Evolutionary conservation across 2,113 vertebrate species (phyloP), one percentile per base, ranked within the genome.

Genomic region (Propithecus coquereli): DNA sequence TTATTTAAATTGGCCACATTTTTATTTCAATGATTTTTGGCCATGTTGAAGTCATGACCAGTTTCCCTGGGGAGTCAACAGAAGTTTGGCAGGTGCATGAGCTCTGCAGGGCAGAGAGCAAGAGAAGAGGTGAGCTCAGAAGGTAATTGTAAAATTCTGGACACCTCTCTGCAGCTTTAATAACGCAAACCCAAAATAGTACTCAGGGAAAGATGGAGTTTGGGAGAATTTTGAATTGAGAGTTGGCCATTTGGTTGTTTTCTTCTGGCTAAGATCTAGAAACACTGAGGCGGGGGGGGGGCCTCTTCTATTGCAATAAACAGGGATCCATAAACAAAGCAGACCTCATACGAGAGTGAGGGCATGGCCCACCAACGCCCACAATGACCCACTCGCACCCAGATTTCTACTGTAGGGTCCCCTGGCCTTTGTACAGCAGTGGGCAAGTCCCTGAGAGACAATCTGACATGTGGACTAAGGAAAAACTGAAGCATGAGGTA

Each of bases 41-140:
- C 59, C 76, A 65, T 47, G 37, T 20, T 18, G 87, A 96, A 87
- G 79, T 45, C 65, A 8, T 65, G 93, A 77, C 76, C 7, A 0
- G 83, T 96, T 77, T 95, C 94, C 90, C 89, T 81, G 90, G 92
- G 94, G 96, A 91, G 50, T 90, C 83, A 94, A 85, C 59, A 94
- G 91, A 96, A 92, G 65, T 95, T 87, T 97, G 95, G 65, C 83
- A 93, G 94, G 91, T 89, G 74, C 27, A 1, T 37, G 40, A 30
- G n/a, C 83, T 93, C 88, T 68, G 50, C 89, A 63, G 91, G 93
- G 77, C 93, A 87, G 87, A 82, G 18, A 93, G 71, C 81, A 63
- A 92, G 82, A 85, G 57, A 89, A 57, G 40, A 93, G 34, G 20
- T 37, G 18, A 57, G 45, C 52, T 94, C 74, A 68, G 91, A 96